Evolutionary conservation across 2,797 vertebrate species (phyloP), one percentile per base, ranked within the genome.

Genomic region (Oryzias sinensis): DNA sequence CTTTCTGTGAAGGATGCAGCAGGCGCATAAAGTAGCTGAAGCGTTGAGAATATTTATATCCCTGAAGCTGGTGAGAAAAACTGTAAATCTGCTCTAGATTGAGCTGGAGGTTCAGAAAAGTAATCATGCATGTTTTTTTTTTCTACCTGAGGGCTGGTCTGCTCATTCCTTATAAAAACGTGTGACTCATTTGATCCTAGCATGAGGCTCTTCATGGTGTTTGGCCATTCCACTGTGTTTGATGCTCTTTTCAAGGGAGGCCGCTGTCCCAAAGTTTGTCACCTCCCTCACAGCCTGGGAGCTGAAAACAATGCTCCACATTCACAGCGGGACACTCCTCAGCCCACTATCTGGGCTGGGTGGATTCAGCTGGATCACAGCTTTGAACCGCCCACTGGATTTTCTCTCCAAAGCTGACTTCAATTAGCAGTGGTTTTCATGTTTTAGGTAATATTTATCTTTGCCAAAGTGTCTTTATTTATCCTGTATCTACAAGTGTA

Each of bases 301-400:
- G 51, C 40, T 0, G 58, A 83, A 80, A 78, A 89, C 88, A 89
- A 83, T 85, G 82, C 66, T 78, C 45, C 61, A 84, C 81, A 88
- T 79, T 89, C 64, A 87, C 85, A 51, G 70, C 51, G 47, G 83
- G 75, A 69, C 81, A 63, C 66, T 78, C 56, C 62, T 49, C 75
- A 80, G 79, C 84, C 84, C 85, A 86, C 83, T 51, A 29, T 27
- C 83, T 70, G 81, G 87, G 82, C 77, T 15, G 85, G 77, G 84
- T 76, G 63, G 24, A 43, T 46, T 54, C 55, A 20, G 68, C 61
- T 87, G 81, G 85, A 77, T 86, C 78, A 48, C 65, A 68, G 76
- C 88, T 90, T 89, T 89, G 89, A 90, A 88, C 85, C 88, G 71
- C 89, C 89, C 86, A 86, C 83, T 87, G 80, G 72, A 87, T 80